Base-by-base conservation (phyloP, 2,797 vertebrate species). In the Otolemur crassicaudatus region DNA sequence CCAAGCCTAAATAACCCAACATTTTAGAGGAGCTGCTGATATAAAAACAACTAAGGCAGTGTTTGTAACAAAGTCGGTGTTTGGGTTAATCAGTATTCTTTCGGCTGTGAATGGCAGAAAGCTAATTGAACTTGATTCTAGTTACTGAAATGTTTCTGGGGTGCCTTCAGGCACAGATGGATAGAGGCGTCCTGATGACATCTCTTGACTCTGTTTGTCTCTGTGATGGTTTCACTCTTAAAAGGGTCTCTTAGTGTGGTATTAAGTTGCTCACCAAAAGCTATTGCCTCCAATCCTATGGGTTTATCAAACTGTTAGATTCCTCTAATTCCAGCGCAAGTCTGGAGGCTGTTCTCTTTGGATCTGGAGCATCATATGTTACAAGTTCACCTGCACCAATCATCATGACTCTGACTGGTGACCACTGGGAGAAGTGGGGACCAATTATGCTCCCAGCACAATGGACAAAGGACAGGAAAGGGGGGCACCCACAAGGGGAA, bases 201-300 rank as follows among this genome's bases (percentile, higher is more conserved):
- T 25, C 9, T 90, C 86, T 37, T 31, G 46, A 81, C 61, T 81
- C 58, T 4, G 22, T 1, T 16, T 60, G 70, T 93, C 58, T 70
- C 43, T 69, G 3, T 23, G 37, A 88, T 9, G 25, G 7, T 23
- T 89, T 56, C n/a, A 10, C 63, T 34, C n/a, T 40, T 34, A 29
- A 31, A 34, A 87, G 13, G 23, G 20, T 82, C 11, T 34, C 56
- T 80, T 27, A 27, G 16, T 9, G 1, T 53, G n/a, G 2, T 13
- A 4, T 20, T 22, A 22, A 65, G 60, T 20, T 87, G 8, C 31
- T 49, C 14, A 17, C 17, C 7, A 31, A 58, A 79, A 80, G 25
- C 46, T n/a, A 10, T 1, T 65, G 22, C 9, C n/a, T 75, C 25
- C 37, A 1, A 16, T 1, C 22, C 31, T 22, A 1, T 2, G 27